Base-by-base conservation (phyloP, 2,888 invertebrate species). In the Chorisops tibialis region DNA sequence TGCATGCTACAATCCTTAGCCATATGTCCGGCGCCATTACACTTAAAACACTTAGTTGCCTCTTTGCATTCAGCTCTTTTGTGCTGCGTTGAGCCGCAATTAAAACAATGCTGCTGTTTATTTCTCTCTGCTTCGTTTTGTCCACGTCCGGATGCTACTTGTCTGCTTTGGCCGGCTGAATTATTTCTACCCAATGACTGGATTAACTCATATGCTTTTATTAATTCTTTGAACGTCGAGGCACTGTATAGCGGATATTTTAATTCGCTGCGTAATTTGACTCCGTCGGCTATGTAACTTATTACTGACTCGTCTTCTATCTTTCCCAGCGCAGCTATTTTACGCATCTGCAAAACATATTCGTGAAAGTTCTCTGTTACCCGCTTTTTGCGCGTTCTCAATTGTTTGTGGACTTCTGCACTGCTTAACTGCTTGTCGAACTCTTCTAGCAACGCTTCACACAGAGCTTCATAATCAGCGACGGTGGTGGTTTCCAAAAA, bases 31-130 rank as follows among this genome's bases (percentile, higher is more conserved):
- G 19, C 9, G 18, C 19, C 19, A 1, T 9, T 62, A 11, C 62
- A 62, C 7, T 19, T 18, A 30, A 62, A 58, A 48, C 62, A 56
- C 24, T 62, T 62, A 6, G 58, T 62, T 41, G 35, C 58, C 11
- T 22, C 47, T n/a, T 11, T 58, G 21, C 47, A 62, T 7, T 61
- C 45, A n/a, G 50, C 43, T 39, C 41, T 38, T 61, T 61, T 52
- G 19, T 61, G 61, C 22, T 61, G 50, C 35, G 52, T 37, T n/a
- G 43, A 61, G 18, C 61, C 61, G 30, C 62, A 56, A 45, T 56
- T 61, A 56, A 22, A 62, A 35, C 62, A 62, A n/a, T n/a, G n/a
- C n/a, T n/a, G n/a, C n/a, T n/a, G n/a, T n/a, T n/a, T n/a, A n/a
- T n/a, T n/a, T n/a, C 43, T 43, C 7, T 43, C 16, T 43, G 16